Base-by-base conservation (phyloP, 2,888 invertebrate species). In the Latrodectus hesperus region DNA sequence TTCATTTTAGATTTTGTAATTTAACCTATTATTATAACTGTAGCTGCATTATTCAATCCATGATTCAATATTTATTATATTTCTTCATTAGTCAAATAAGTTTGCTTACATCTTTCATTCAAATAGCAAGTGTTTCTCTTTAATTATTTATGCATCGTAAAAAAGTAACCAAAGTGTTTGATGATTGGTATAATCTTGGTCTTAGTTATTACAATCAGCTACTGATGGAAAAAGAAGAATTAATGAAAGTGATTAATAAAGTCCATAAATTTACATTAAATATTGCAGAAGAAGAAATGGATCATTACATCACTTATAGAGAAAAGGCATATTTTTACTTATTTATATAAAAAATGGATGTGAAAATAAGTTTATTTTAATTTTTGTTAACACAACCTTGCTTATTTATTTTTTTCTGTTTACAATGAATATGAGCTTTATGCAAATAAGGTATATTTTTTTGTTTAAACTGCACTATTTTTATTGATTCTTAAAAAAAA, bases 131-230 rank as follows among this genome's bases (percentile, higher is more conserved):
- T 73, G 60, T 38, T 73, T 72, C 74, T 78, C 73, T 38, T 80
- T 80, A 75, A 79, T 53, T 52, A 74, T n/a, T 67, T 75, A 79
- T 70, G 55, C 68, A 79, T 85, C 51, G 22, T n/a, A 65, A 16
- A 51, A 49, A 77, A 60, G 26, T 87, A 5, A 60, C 53, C 12
- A 11, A 67, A 17, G 53, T 77, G 26, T 87, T 81, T 72, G 86
- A 87, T 81, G 53, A 77, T 26, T 87, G 86, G 86, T 77, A 81
- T 60, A 9, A 55, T 16, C 16, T 53, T 55, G 86, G 86, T 2
- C 68, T 60, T 14, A 55, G 71, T 6, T 81, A 77, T 73, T 87
- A 87, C 68, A 51, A 81, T n/a, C 17, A 77, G 68, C 72, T 87
- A 53, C 60, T 73, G 9, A 6, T 11, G 49, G 86, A 87, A 60